Conservation (phyloP, 2,888 invertebrate species). For the Tetramorium bicarinatum region DNA sequence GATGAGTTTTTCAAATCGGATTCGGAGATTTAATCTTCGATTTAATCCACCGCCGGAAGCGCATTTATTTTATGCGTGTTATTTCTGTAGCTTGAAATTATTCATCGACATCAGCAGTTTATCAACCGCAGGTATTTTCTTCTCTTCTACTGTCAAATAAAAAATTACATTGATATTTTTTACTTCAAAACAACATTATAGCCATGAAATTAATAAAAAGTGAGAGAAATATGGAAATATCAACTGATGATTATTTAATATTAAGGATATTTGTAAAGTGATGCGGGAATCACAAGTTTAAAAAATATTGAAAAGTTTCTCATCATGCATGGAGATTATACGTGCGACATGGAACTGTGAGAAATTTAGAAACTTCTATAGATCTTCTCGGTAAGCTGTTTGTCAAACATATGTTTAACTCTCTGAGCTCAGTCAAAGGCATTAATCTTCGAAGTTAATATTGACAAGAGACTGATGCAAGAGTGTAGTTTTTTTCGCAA, state of each 20-base stretch:
- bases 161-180: not conserved
- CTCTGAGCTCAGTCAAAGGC: not conserved
- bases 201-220: not conserved
- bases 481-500: not conserved
- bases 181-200: not conserved
- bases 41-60: conserved; percentile 1
- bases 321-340: not conserved
- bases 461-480: conserved; percentile 26
- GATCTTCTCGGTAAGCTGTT: not conserved
- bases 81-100: not conserved
- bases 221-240: not conserved
- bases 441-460: conserved; percentile 44
- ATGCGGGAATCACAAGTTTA: not conserved
- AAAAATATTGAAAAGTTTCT: not conserved
- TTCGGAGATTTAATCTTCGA: conserved; percentile 4
- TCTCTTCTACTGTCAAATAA: too few species aligned
- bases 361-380: conserved; percentile 17
- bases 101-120: not conserved
- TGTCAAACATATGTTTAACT: conserved; percentile 34
- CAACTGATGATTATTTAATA: not conserved
- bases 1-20: conserved; percentile 21
- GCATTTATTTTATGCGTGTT: conserved; percentile 1
- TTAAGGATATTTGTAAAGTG: not conserved
- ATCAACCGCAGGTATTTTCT: not conserved
- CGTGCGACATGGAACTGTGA: not conserved